Evolutionary conservation across 2,113 vertebrate genomes (phyloP), one percentile per base, ranked within the genome.

Genomic region (Alethe diademata): DNA sequence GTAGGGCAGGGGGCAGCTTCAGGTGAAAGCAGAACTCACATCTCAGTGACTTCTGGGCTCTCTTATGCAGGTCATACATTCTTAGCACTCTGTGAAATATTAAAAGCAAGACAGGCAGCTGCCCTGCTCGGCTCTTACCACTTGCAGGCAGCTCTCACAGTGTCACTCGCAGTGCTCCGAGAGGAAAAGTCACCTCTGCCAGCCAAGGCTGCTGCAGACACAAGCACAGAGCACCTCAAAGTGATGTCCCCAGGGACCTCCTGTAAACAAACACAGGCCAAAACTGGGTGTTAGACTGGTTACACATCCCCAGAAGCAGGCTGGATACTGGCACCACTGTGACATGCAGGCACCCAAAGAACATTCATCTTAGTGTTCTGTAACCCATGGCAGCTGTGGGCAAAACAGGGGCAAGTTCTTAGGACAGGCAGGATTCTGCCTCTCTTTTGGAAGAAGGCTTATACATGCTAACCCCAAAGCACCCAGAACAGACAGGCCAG

Each of bases 131-230:
- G 16, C 12, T 35, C 88, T 73, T 50, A 70, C 66, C 56, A 7
- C 29, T 20, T 9, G 26, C 45, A 47, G 78, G 45, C 24, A 57
- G 51, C 47, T 78, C 73, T 78, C 69, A 38, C 4, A 1, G 45
- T 0, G 4, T 36, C 47, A 10, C 67, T 60, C 3, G 0, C 2
- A 16, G 29, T 58, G 62, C 42, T 53, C 47, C 0, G 0, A 16
- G 50, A 48, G 70, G 24, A 31, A 48, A n/a, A 51, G 50, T 7
- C n/a, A 18, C 42, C 65, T 51, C 31, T 47, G 64, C 24, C 28
- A 16, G 36, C 62, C 62, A 12, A 53, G 48, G 8, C 81, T 20
- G 61, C 69, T 72, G 40, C 25, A 60, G 19, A 1, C 53, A 42
- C 1, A 0, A 51, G 51, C 60, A 66, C 78, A 5, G 31, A 35